Conservation (phyloP, 2,797 vertebrate species). For the Lagocephalus sceleratus region DNA sequence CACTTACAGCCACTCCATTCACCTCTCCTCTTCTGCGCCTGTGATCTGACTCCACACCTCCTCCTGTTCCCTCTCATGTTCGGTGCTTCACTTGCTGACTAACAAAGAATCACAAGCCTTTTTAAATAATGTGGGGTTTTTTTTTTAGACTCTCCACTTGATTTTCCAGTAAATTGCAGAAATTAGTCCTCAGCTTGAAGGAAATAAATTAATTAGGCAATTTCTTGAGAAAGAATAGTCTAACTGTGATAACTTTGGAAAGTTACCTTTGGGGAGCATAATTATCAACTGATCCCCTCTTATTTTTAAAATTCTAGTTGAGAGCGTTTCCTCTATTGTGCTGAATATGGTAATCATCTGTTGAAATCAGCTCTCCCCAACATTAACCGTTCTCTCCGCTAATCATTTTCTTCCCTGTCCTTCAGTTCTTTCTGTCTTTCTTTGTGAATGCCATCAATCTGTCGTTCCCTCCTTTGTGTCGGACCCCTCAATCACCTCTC, state of each 20-base stretch:
- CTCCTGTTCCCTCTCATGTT: no score
- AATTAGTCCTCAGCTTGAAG: background rate
- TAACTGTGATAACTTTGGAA: constrained; percentile 23
- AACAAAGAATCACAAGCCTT: no score
- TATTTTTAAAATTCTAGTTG: background rate
- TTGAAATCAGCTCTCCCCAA: constrained; percentile 4
- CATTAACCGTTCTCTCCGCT: constrained; percentile 6
- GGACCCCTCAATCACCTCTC: constrained; percentile 21
- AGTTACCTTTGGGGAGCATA: constrained; percentile 15
- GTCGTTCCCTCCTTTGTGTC: constrained; percentile 15
- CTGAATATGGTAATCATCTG: constrained; percentile 18
- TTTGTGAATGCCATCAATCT: background rate
- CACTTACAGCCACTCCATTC: background rate
- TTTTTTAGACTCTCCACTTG: constrained; percentile 25
- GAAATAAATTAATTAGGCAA: constrained; percentile 7
- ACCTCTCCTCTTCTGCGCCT: no score
- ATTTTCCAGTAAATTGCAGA: background rate
- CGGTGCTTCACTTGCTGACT: no score
- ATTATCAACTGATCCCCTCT: no score
- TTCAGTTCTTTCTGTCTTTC: no score
- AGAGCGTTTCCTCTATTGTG: constrained; percentile 7
- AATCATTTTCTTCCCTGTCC: constrained; percentile 15
- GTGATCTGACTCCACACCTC: no score
- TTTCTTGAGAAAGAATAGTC: constrained; percentile 15
- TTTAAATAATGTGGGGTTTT: constrained; percentile 22